Evolutionary conservation across 1,140 invertebrate genomes (phyloP), one percentile per base, ranked within the genome.

Genomic region (Leptinotarsa undecemlineata): DNA sequence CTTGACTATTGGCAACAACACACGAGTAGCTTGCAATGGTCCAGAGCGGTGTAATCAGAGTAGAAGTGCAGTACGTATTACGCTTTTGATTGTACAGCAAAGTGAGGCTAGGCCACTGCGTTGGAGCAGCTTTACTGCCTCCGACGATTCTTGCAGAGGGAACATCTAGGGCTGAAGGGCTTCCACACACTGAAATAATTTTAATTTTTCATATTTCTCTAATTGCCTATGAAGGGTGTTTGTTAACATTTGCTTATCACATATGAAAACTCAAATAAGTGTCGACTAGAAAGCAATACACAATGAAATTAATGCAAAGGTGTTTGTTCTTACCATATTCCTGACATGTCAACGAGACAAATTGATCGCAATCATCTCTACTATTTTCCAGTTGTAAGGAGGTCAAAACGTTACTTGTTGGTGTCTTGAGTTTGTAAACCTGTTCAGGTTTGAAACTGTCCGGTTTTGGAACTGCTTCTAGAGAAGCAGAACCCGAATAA

Each of bases 11-110:
- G 26, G 63, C 66, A 4, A 57, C 64, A 64, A 90, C 84, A 72
- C 90, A 91, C 1, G 87, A 88, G 75, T 89, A 89, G 78, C 89
- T 89, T 8, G 89, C 87, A 48, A 91, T 80, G 19, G 87, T 85
- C 86, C 90, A 89, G 78, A 86, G 85, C 3, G 90, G 89, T 62
- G 88, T 85, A 20, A 91, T 77, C n/a, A 91, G 82, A 72, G 87
- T 89, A 6, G 88, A 87, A 6, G 90, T 90, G 76, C 90, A 91
- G 74, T 87, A 85, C 33, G 86, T 83, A 48, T 88, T 87, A 63
- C 82, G 82, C 80, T 87, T 87, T 13, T 84, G 81, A 80, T 90
- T 87, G 64, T 87, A 88, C 4, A 91, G 76, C 3, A 90, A 78
- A 26, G 85, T 87, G 11, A 90, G 86, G 67, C 88, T 89, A 2